Evolutionary conservation across 2,888 invertebrate species (phyloP), one percentile per base, ranked within the genome.

Genomic region (Enchytraeus crypticus): DNA sequence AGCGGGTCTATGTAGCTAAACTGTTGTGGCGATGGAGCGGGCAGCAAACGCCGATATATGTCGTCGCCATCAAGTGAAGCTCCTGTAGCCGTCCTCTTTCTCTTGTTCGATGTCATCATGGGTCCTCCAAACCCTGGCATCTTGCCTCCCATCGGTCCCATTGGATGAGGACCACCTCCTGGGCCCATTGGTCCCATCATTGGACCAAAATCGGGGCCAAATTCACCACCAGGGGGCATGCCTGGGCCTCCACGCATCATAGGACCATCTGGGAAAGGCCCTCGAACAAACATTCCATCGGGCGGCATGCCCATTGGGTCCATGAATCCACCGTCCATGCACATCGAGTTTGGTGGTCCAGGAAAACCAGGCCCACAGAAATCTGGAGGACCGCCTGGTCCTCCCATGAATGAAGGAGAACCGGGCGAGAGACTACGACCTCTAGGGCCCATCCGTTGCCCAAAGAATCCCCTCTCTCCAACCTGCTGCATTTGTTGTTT

Each of bases 1-100:
- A 93, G 92, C 72, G 91, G 88, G 83, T 90, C 92, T 75, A 92
- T 85, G 83, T 92, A 93, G 71, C 90, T 91, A 77, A 93, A 92
- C 84, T 92, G 92, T 81, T 92, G 92, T 61, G 93, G 93, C 68
- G 92, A 92, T 69, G 93, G 92, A 73, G 93, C 92, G 66, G 92
- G 92, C 65, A 77, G 77, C 33, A 78, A 69, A 64, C 76, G 76
- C 70, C 76, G 76, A 66, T 74, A 76, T 88, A 92, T 89, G 75
- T 92, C 83, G 80, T 91, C 92, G 18, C 29, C 14, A 38, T 54
- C 54, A 57, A 74, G 68, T 58, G 75, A 74, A 11, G 71, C 74
- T 61, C 74, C 74, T 18, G 57, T 46, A 65, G 57, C 53, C 65
- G 74, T 76, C 18, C 64, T 57, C 21, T 58, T 62, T 60, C 75